Percentiles rank a stretch among this genome's conserved stretches.
Conservation (phyloP, 2,888 invertebrate species). For the Ectemnius continuus region DNA sequence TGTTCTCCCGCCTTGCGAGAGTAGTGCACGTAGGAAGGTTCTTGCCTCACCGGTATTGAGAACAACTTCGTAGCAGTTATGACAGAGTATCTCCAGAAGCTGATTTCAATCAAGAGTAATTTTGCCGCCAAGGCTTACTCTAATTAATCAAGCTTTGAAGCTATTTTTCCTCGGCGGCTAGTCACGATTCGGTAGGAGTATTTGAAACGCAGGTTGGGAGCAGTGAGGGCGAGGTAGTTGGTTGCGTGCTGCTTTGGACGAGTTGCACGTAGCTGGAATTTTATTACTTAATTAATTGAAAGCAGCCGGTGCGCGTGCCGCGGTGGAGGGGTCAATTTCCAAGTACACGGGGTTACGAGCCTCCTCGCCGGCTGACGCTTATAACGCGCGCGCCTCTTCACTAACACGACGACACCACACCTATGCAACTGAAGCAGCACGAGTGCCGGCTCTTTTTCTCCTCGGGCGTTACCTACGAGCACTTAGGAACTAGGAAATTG, state of each 20-base stretch:
- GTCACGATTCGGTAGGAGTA: neutral
- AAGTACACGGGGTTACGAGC: conserved; percentile 44
- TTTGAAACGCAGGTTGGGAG: neutral
- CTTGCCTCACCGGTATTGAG: too few species aligned
- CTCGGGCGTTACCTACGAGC: conserved; percentile 8
- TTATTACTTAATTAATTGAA: conserved; percentile 72
- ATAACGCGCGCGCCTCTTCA: neutral
- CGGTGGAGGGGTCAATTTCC: conserved; percentile 65
- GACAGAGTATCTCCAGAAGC: too few species aligned
- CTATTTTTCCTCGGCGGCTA: too few species aligned
- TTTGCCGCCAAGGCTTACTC: too few species aligned
- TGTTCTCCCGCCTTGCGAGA: neutral
- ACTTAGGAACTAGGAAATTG: conserved; percentile 11
- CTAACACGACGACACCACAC: neutral
- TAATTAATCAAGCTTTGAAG: too few species aligned
- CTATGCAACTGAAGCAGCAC: too few species aligned
- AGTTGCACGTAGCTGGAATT: conserved; percentile 58
- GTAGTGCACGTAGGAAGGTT: too few species aligned
- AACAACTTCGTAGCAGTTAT: too few species aligned
- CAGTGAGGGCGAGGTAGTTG: neutral
- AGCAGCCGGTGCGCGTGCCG: conserved; percentile 63
- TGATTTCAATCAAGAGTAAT: too few species aligned
- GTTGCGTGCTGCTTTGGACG: conserved; percentile 15
- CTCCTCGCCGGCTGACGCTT: conserved; percentile 9
- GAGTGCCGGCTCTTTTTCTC: neutral